Evolutionary conservation across 2,888 invertebrate species (phyloP).

Genomic region (Charanyca ferruginea): DNA sequence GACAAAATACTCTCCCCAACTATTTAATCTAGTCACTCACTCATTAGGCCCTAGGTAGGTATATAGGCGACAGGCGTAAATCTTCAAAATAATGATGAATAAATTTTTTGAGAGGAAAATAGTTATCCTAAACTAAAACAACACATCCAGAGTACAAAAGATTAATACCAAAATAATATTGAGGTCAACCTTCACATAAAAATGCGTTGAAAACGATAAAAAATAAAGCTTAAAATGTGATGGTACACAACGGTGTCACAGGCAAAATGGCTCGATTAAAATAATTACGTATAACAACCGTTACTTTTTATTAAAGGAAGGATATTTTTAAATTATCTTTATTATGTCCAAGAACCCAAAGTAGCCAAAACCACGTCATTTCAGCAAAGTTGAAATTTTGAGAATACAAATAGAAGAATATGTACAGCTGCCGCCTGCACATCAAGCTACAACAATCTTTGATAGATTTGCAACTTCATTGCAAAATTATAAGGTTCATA

Average conservation of each 20-base stretch:
- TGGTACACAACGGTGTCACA: constrained; percentile 30
- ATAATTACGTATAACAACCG: constrained; percentile 51
- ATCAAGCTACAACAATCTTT: too few species aligned
- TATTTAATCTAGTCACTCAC: too few species aligned
- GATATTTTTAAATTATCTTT: constrained; percentile 28
- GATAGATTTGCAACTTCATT: too few species aligned
- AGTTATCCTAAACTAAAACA: too few species aligned
- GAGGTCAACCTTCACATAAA: constrained; percentile 12
- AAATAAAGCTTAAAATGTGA: constrained; percentile 12
- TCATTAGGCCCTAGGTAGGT: too few species aligned
- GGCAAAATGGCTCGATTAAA: constrained; percentile 49
- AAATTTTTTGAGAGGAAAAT: too few species aligned
- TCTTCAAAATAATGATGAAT: too few species aligned
- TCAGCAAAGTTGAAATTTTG: neutral
- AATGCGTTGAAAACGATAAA: constrained; percentile 18
- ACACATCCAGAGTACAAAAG: constrained; percentile 16
- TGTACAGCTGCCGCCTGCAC: too few species aligned
- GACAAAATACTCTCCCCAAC: too few species aligned
- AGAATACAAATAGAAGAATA: too few species aligned
- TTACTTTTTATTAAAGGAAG: constrained; percentile 40
- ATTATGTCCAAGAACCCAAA: neutral
- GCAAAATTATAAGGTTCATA: too few species aligned
- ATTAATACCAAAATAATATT: neutral
- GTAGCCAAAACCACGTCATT: neutral
- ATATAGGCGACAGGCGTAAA: too few species aligned